phyloP scores from a whole-genome alignment of 1,140 invertebrate species.

The Coptotermes formosanus region DNA sequence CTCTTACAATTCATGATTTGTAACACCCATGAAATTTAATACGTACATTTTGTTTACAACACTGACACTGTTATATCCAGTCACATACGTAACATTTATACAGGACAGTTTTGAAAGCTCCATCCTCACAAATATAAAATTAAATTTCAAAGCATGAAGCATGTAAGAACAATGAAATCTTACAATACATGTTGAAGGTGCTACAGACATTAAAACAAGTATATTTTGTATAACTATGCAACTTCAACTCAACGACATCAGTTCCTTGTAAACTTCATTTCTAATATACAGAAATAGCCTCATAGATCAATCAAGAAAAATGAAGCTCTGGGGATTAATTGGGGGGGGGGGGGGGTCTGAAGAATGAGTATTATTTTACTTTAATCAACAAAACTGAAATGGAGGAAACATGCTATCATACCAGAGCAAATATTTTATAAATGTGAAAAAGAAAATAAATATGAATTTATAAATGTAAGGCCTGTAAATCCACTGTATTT shows the following conservation, averaged over 20 bases:
- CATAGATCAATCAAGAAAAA: not conserved
- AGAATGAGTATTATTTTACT: not conserved
- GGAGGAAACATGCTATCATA: not conserved
- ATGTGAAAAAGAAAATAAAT: not conserved
- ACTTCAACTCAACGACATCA: not conserved
- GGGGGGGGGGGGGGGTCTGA: not conserved
- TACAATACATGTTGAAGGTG: not conserved
- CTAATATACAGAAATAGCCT: not conserved
- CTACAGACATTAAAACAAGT: not conserved
- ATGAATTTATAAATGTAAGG: not conserved
- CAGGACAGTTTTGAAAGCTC: conserved; percentile 4
- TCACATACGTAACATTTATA: not conserved
- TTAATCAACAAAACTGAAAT: not conserved
- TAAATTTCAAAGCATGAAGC: not conserved
- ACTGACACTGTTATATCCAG: not conserved
- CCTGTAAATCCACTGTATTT: not conserved
- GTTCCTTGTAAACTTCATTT: not conserved
- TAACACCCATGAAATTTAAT: not conserved
- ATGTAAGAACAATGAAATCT: not conserved
- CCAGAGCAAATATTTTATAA: not conserved
- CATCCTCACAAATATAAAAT: not conserved
- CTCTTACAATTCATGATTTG: not conserved
- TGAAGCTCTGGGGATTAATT: not conserved
- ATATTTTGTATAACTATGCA: not conserved
- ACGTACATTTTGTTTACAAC: conserved; percentile 9